Evolutionary conservation across 2,888 invertebrate genomes (phyloP).

Genomic region (Ochropleura leucogaster): DNA sequence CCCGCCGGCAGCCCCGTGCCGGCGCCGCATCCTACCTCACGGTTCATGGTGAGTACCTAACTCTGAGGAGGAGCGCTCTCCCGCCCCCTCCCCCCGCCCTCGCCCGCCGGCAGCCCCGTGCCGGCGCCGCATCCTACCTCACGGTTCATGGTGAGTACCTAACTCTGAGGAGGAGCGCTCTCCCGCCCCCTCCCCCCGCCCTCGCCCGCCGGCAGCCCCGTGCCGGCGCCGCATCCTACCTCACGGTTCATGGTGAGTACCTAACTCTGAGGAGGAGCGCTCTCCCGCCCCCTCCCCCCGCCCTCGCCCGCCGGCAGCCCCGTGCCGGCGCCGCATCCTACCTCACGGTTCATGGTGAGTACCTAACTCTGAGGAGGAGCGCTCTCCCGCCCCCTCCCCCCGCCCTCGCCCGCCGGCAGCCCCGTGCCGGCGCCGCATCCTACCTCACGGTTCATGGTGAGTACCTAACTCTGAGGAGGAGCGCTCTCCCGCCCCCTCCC

Average conservation of each 20-base stretch:
- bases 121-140: slow-evolving; percentile 82
- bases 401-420: slow-evolving; percentile 92
- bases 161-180: slow-evolving; percentile 77
- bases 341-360: slow-evolving; percentile 80
- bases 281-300: slow-evolving; percentile 89
- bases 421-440: slow-evolving; percentile 89
- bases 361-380: slow-evolving; percentile 58
- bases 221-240: slow-evolving; percentile 83
- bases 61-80: no score
- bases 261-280: slow-evolving; percentile 73
- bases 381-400: slow-evolving; percentile 89
- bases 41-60: slow-evolving; percentile 77
- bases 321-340: slow-evolving; percentile 84
- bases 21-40: slow-evolving; percentile 72
- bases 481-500: slow-evolving; percentile 89
- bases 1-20: slow-evolving; percentile 93
- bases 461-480: background rate
- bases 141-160: slow-evolving; percentile 78
- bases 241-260: slow-evolving; percentile 80
- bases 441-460: slow-evolving; percentile 80
- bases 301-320: slow-evolving; percentile 93
- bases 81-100: no score
- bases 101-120: slow-evolving; percentile 92
- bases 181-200: slow-evolving; percentile 88
- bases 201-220: slow-evolving; percentile 93